A percentile compares a stretch with the other conserved stretches of the same genome.
Evolutionary conservation across 2,888 invertebrate genomes (phyloP).

Genomic region (Polyommatus icarus): DNA sequence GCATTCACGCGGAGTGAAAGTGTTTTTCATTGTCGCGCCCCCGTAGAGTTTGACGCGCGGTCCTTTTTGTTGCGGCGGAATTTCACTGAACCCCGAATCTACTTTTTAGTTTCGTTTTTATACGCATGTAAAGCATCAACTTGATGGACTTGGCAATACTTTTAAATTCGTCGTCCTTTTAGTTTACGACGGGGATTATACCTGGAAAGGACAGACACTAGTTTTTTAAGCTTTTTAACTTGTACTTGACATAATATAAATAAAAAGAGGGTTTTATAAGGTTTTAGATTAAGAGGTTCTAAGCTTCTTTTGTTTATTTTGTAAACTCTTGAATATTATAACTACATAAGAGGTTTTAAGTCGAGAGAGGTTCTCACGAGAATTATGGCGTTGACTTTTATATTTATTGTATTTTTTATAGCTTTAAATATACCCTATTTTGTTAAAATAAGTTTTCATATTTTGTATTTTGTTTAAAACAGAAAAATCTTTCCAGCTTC

Average conservation of each 20-base stretch:
- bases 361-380: not conserved
- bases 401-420: not conserved
- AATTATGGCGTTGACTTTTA: not conserved
- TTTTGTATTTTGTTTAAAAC: not conserved
- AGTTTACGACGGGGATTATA: constrained; percentile 5
- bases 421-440: no score
- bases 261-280: not conserved
- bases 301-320: not conserved
- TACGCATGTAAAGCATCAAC: constrained; percentile 35
- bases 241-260: not conserved
- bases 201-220: constrained; percentile 22
- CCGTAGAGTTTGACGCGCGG: constrained; percentile 56
- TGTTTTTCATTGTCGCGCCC: constrained; percentile 71
- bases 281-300: not conserved
- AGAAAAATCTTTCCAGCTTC: not conserved
- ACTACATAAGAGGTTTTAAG: not conserved
- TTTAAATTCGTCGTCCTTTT: constrained; percentile 29
- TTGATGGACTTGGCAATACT: constrained; percentile 34
- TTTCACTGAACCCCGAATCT: constrained; percentile 48
- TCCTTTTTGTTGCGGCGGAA: constrained; percentile 53
- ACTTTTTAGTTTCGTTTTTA: constrained; percentile 39
- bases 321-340: not conserved
- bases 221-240: constrained; percentile 33
- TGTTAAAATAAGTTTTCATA: no score
- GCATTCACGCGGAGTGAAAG: constrained; percentile 67